Conservation (phyloP, 2,797 vertebrate species). For the Gadopsis bispinosus region DNA sequence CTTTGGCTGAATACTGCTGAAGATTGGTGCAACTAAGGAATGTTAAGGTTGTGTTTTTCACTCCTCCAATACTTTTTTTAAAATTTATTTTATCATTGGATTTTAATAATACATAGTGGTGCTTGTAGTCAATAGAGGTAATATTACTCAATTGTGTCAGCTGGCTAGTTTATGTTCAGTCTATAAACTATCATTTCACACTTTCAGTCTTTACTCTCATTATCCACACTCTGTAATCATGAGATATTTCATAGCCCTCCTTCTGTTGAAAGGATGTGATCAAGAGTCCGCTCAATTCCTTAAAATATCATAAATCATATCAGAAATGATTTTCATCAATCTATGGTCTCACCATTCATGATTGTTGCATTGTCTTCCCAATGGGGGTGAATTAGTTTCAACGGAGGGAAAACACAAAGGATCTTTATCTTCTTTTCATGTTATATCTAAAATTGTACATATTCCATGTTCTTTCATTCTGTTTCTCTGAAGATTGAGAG, state of each 20-base stretch:
- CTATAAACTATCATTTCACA: constrained; percentile 2
- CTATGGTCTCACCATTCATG: constrained; percentile 5
- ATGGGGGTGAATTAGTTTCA: constrained; percentile 15
- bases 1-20: constrained; percentile 27
- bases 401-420: neutral
- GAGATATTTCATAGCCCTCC: neutral
- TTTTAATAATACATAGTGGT: neutral
- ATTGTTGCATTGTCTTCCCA: constrained; percentile 17
- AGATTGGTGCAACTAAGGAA: neutral
- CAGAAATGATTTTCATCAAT: constrained; percentile 1
- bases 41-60: neutral
- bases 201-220: constrained; percentile 10
- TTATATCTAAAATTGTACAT: neutral
- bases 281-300: constrained; percentile 18
- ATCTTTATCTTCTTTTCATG: constrained; percentile 21
- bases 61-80: neutral
- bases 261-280: constrained; percentile 26
- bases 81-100: neutral
- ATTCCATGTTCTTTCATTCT: neutral
- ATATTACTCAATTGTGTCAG: neutral
- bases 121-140: neutral
- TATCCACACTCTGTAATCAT: constrained; percentile 1
- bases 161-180: constrained; percentile 14
- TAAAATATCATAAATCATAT: constrained; percentile 9
- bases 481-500: constrained; percentile 20